Evolutionary conservation across 1,140 invertebrate species (phyloP).

Genomic region (Leptinotarsa defecta): DNA sequence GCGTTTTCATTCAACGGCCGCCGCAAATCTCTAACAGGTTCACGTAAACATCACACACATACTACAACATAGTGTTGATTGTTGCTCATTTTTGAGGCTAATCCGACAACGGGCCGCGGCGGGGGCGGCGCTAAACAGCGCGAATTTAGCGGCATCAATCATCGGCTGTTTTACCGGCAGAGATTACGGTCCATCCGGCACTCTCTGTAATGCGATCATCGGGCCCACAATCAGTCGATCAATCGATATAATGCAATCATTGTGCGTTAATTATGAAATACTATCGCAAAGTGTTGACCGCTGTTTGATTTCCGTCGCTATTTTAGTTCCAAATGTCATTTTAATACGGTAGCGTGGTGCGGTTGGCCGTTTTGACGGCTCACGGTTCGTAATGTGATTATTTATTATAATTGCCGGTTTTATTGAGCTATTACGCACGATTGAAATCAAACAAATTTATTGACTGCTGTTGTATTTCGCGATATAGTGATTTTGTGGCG

Average conservation of each 20-base stretch:
- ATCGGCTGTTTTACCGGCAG: slow-evolving; percentile 39
- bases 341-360: slow-evolving; percentile 43
- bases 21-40: not conserved
- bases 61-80: slow-evolving; percentile 11
- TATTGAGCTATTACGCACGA: slow-evolving; percentile 40
- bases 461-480: slow-evolving; percentile 9
- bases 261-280: slow-evolving; percentile 50
- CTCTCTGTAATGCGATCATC: slow-evolving; percentile 42
- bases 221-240: slow-evolving; percentile 41
- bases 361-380: slow-evolving; percentile 42
- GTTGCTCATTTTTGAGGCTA: slow-evolving; percentile 40
- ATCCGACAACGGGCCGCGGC: slow-evolving; percentile 29
- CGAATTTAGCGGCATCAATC: slow-evolving; percentile 38
- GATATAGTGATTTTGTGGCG: not conserved
- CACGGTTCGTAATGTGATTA: slow-evolving; percentile 42
- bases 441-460: slow-evolving; percentile 43
- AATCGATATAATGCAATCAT: slow-evolving; percentile 47
- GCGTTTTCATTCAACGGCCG: not conserved
- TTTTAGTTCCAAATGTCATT: slow-evolving; percentile 47
- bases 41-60: slow-evolving; percentile 11
- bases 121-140: slow-evolving; percentile 31
- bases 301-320: slow-evolving; percentile 48
- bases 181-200: slow-evolving; percentile 38
- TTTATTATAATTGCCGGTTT: slow-evolving; percentile 45
- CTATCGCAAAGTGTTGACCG: slow-evolving; percentile 48